These are phyloP conservation scores for Cyphomyrus discorhynchus DNA, from an alignment of 2,113 vertebrate genomes.

Conservation along the genomic window DNA sequence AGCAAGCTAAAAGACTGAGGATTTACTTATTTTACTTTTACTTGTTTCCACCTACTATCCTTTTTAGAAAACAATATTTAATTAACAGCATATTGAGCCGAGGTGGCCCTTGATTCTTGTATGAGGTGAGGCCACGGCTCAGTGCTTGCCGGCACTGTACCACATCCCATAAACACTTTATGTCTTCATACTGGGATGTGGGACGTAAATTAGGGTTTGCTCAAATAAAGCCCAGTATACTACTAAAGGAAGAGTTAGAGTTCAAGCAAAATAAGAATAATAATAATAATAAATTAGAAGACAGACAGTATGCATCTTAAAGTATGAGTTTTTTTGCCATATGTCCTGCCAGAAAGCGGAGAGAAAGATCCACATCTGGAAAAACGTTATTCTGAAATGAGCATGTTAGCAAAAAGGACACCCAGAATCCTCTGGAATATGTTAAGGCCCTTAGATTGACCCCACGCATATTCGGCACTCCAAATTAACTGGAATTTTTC, in stretches of 20 bases:
- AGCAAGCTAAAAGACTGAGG: slow-evolving; percentile 40
- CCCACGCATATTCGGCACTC: background rate
- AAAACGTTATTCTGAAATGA: background rate
- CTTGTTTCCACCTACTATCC: slow-evolving; percentile 13
- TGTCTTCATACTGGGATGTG: slow-evolving; percentile 80
- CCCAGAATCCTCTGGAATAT: background rate
- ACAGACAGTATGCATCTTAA: background rate
- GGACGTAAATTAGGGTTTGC: slow-evolving; percentile 53
- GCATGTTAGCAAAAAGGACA: background rate
- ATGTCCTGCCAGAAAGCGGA: background rate
- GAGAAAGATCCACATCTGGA: slow-evolving; percentile 15
- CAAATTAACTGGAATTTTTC: background rate
- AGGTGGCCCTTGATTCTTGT: slow-evolving; percentile 52
- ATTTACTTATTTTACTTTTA: slow-evolving; percentile 41
- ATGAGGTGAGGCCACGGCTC: slow-evolving; percentile 84
- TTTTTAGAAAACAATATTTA: slow-evolving; percentile 53
- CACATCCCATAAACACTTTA: slow-evolving; percentile 95
- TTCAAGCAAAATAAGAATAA: slow-evolving; percentile 7
- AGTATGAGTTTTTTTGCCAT: background rate
- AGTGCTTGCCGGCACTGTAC: slow-evolving; percentile 77
- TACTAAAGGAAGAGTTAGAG: slow-evolving; percentile 38
- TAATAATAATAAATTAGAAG: background rate
- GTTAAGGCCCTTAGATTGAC: background rate
- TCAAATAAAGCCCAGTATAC: slow-evolving; percentile 44
- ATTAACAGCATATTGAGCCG: slow-evolving; percentile 56